These are phyloP conservation scores for Tipula confusa DNA, from an alignment of 2,888 invertebrate species.

Conservation along the genomic window DNA sequence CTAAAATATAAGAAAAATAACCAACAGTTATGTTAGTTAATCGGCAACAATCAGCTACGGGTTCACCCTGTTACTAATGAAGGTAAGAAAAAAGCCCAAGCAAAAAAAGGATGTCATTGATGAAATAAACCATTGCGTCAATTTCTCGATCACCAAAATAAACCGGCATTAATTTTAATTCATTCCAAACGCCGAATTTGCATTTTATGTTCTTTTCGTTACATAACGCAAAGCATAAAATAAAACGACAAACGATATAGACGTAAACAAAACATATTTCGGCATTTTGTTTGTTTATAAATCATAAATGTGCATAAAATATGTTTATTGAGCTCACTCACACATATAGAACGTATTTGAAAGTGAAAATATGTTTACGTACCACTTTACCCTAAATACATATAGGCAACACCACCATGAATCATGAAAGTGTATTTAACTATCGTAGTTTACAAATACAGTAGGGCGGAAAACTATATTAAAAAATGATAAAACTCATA, in stretches of 20 bases:
- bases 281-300: background rate
- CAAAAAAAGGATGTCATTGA: no score
- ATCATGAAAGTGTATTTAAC: background rate
- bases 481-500: background rate
- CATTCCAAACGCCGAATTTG: background rate
- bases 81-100: no score
- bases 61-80: no score
- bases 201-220: background rate
- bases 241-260: background rate
- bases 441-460: background rate
- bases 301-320: background rate
- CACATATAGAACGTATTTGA: background rate
- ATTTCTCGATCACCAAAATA: no score
- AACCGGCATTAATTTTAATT: no score
- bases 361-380: background rate
- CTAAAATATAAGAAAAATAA: background rate
- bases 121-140: no score
- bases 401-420: background rate
- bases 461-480: background rate
- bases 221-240: background rate
- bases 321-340: background rate
- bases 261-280: slow-evolving; percentile 3
- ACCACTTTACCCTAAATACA: no score
- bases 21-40: background rate
- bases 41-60: no score